These are phyloP conservation scores for Rhabdophis nuchalis DNA, from an alignment of 2,797 vertebrate species.

Conservation along the genomic window DNA sequence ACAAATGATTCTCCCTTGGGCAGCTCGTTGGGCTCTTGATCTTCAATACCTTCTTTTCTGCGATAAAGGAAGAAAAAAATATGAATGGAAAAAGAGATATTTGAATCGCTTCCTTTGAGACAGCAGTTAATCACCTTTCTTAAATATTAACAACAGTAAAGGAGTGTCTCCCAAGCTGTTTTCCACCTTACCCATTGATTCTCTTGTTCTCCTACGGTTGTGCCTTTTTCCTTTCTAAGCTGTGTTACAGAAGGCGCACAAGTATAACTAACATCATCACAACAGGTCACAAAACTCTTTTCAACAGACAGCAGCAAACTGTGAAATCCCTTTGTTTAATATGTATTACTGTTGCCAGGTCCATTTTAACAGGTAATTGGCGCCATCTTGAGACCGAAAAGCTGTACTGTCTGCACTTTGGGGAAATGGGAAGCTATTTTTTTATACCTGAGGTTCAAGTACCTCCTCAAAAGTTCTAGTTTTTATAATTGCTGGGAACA, in stretches of 20 bases:
- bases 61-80: neutral
- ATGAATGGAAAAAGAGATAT: neutral
- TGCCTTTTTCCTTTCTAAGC: neutral
- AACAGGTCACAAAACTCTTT: neutral
- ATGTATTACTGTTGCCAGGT: neutral
- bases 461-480: neutral
- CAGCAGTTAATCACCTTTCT: neutral
- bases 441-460: neutral
- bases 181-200: neutral
- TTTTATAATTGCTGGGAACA: neutral
- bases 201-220: neutral
- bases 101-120: neutral
- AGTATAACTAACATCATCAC: conserved; percentile 39
- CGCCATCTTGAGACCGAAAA: conserved; percentile 72
- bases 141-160: neutral
- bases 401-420: conserved; percentile 8
- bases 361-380: conserved; percentile 64
- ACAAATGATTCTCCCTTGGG: neutral
- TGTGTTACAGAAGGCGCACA: conserved; percentile 12
- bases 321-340: conserved; percentile 19
- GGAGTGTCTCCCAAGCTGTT: neutral
- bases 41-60: neutral
- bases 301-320: neutral
- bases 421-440: neutral
- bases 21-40: neutral